Evolutionary conservation across 64 coral and sea anemone genomes (phyloP), one percentile per base, ranked within the genome.

Genomic region (Platygyra sinensis): DNA sequence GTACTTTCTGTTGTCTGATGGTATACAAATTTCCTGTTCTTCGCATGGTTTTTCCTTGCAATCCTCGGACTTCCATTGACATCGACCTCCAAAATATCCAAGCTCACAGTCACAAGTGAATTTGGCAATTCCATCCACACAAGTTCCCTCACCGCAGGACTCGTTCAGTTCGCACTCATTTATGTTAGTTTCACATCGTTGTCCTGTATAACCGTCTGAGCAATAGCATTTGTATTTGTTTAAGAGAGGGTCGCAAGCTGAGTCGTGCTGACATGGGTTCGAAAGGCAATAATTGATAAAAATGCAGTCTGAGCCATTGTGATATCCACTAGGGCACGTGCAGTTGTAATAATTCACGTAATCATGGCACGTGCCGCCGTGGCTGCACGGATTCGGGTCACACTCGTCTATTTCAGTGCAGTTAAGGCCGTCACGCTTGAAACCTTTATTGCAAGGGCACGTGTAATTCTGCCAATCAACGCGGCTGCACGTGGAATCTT

Each of bases 331-430:
- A 24, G 29, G 86, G 76, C 79, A 96, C 61, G 52, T 78, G 39
- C 64, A 89, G 71, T 10, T 71, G 64, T 93, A 89, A 5, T 74
- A 52, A 71, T 78, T 78, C 33, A 89, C 42, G 81, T 72, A 90
- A 46, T 95, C 79, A 38, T 74, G 79, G 38, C 94, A 95, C 51
- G 67, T 76, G 24, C 90, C 90, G 19, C 38, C 30, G 25, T 78
- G 24, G 22, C 72, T 61, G 36, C 94, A 96, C 32, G 94, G 90
- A 24, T 79, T 89, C 39, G 80, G 30, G 22, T 24, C 10, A 76
- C 94, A 96, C 54, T 96, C 94, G 55, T 96, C 30, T 51, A 89
- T 90, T n/a, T 96, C 62, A 16, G 36, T 52, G 32, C 94, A 96
- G 55, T 74, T 96, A 27, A 78, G 72, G 2, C 90, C 90, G 52